These are phyloP conservation scores for Drosophila saltans DNA, from an alignment of 1,140 invertebrate genomes.

Conservation along the genomic window DNA sequence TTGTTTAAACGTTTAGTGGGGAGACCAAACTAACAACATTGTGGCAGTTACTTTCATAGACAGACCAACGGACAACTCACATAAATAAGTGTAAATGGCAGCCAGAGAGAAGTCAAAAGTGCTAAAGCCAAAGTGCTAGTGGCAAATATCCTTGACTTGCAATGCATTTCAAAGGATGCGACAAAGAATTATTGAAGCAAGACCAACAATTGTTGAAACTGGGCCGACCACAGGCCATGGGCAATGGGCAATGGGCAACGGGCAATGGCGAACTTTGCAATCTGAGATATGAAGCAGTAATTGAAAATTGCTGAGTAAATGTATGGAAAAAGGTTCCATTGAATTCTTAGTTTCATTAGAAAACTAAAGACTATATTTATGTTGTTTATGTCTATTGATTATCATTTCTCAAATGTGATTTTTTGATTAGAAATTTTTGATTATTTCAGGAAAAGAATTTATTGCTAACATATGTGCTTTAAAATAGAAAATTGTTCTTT, in stretches of 20 bases:
- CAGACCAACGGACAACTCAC: slow-evolving; percentile 32
- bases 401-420: no score
- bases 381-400: no score
- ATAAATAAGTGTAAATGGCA: slow-evolving; percentile 63
- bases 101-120: slow-evolving; percentile 34
- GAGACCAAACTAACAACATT: slow-evolving; percentile 37
- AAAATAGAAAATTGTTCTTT: no score
- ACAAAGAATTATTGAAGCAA: slow-evolving; percentile 33
- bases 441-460: no score
- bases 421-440: no score
- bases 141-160: slow-evolving; percentile 60
- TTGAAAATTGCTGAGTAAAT: slow-evolving; percentile 45
- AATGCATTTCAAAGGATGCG: slow-evolving; percentile 33
- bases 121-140: slow-evolving; percentile 6
- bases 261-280: slow-evolving; percentile 36
- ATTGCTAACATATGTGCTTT: no score
- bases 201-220: slow-evolving; percentile 21
- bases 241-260: not conserved
- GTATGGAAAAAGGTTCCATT: not conserved
- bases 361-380: no score
- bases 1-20: slow-evolving; percentile 46
- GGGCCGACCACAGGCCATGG: not conserved
- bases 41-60: slow-evolving; percentile 21
- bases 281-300: slow-evolving; percentile 49
- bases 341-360: no score